Evolutionary conservation across 2,797 vertebrate species (phyloP).

Genomic region (Gallinago stenura): DNA sequence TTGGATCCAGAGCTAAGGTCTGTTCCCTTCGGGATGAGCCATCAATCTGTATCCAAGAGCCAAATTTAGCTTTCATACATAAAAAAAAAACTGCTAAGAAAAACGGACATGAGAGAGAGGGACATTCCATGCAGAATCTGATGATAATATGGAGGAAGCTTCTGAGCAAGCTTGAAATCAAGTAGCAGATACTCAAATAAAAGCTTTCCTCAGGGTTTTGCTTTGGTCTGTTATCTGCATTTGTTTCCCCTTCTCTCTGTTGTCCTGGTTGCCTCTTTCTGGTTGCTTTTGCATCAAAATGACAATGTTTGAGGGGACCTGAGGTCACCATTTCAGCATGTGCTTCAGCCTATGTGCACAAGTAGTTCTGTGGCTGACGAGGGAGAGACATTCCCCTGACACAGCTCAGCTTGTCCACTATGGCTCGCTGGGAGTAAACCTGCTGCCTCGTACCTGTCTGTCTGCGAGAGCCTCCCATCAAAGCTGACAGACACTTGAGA

Average conservation of each 20-base stretch:
- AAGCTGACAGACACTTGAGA: neutral
- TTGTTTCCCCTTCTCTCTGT: neutral
- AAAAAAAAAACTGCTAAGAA: neutral
- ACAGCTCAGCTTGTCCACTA: neutral
- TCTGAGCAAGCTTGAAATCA: neutral
- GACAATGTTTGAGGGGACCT: neutral
- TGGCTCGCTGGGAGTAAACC: neutral
- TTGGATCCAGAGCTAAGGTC: conserved; percentile 36
- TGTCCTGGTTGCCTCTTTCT: neutral
- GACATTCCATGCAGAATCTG: neutral
- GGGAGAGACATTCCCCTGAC: neutral
- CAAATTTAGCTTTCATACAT: conserved; percentile 12
- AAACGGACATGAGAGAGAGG: neutral
- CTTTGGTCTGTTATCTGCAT: neutral
- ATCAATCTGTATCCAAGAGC: neutral
- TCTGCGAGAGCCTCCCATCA: neutral
- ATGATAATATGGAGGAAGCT: neutral
- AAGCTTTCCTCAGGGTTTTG: neutral
- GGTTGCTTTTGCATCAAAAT: neutral
- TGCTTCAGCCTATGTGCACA: neutral
- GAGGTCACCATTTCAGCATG: neutral
- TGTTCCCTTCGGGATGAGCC: conserved; percentile 20
- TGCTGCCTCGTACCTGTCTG: neutral
- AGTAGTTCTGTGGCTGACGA: neutral
- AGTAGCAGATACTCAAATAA: neutral